Evolutionary conservation across 1,140 invertebrate genomes (phyloP), one percentile per base, ranked within the genome.

Genomic region (Choristoneura fumiferana): DNA sequence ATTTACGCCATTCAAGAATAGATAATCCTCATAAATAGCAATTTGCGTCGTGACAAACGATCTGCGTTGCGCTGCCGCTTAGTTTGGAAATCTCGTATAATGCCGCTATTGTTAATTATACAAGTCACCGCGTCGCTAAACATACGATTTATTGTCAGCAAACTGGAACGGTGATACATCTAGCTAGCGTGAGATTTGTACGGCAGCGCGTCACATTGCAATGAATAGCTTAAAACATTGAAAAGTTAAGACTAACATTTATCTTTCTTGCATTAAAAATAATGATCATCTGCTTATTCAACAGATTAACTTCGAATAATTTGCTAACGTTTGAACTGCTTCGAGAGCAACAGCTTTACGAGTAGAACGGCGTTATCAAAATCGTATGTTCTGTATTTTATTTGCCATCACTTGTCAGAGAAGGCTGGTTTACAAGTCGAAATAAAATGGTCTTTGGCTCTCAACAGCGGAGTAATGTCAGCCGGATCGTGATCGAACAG

Each of bases 1-100:
- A 65, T 62, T 62, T 71, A 72, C 63, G 58, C 58, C 58, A 59
- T 68, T 66, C 65, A 69, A 65, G 62, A 67, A 72, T 61, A 69
- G 76, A 88, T 86, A 85, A 87, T 86, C 81, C 77, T 81, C 78
- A 83, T 85, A 82, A 84, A 84, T 76, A 81, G 80, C 76, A 82
- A 88, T 86, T 85, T 81, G 69, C 69, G 71, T 81, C 78, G 76
- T 86, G 81, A 86, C 81, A 82, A 84, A 87, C 76, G 77, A 77
- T 78, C 73, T 69, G 56, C 63, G 71, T 69, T 70, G 74, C 71
- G 73, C 62, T 67, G 72, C 69, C 67, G 71, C 69, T 76, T 59
- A 72, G 75, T 83, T 86, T 84, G 81, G 85, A 85, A 88, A 88
- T 81, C 81, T 75, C 76, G 73, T 79, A 76, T 81, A 83, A 80